Evolutionary conservation across 2,888 invertebrate genomes (phyloP).

Genomic region (Seira sanloemensis): DNA sequence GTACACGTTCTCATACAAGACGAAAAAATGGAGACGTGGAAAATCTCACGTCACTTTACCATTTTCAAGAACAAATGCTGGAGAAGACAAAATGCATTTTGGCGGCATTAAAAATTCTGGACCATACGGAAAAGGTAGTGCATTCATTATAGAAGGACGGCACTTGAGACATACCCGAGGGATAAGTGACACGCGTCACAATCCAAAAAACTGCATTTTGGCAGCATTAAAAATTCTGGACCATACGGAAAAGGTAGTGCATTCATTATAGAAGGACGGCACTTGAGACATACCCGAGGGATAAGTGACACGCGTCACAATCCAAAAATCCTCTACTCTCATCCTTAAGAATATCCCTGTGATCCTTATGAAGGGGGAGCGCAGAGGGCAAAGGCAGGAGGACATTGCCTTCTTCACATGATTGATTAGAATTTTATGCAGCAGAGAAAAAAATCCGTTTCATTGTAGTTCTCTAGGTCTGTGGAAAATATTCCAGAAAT

Average conservation of each 20-base stretch:
- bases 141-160: neutral
- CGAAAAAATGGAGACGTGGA: neutral
- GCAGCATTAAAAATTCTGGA: constrained; percentile 19
- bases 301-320: constrained; percentile 49
- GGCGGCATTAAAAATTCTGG: constrained; percentile 20
- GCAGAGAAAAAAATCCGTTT: neutral
- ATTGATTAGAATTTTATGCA: constrained; percentile 44
- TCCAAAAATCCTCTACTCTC: neutral
- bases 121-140: constrained; percentile 11
- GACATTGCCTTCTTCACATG: constrained; percentile 7
- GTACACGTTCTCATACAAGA: constrained; percentile 11
- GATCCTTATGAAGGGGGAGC: neutral
- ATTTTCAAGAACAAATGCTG: too few relatives aligned
- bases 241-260: constrained; percentile 16
- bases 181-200: constrained; percentile 49
- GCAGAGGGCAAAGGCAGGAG: neutral
- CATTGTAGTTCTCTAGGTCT: neutral
- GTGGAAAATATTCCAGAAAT: neutral
- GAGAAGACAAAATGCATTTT: too few relatives aligned
- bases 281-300: neutral
- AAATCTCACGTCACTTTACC: too few relatives aligned
- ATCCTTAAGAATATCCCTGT: neutral
- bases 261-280: neutral
- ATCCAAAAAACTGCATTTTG: neutral
- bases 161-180: neutral